Conservation (phyloP, 2,797 vertebrate genomes). For the Cossypha niveicapilla region DNA sequence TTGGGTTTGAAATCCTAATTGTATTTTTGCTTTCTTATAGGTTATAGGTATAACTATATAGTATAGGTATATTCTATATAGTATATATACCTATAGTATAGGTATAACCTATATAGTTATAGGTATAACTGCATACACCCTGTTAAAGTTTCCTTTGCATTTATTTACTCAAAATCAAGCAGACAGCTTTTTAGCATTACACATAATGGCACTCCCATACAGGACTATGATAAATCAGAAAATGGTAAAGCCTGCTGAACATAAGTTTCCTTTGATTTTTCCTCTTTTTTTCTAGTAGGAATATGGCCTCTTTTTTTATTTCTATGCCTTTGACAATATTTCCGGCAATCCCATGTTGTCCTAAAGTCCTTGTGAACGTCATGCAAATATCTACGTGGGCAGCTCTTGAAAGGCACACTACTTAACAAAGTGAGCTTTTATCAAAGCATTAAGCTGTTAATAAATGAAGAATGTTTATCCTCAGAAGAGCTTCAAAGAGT, state of each 20-base stretch:
- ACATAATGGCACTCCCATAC: not conserved
- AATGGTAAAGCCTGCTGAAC: not conserved
- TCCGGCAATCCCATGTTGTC: not conserved
- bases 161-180: not conserved
- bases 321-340: constrained; percentile 22
- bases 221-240: constrained; percentile 5
- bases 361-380: not conserved
- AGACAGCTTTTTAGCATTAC: not conserved
- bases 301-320: constrained; percentile 8
- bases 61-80: no score
- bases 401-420: constrained; percentile 25
- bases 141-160: not conserved
- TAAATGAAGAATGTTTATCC: constrained; percentile 65
- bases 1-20: not conserved
- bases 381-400: constrained; percentile 29
- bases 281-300: not conserved
- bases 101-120: no score
- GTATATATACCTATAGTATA: no score
- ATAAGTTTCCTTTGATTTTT: constrained; percentile 39
- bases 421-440: constrained; percentile 69
- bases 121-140: accelerated
- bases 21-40: not conserved
- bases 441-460: constrained; percentile 63
- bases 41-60: not conserved
- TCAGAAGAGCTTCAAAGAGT: constrained; percentile 64